Evolutionary conservation across 1,140 invertebrate species (phyloP), one percentile per base, ranked within the genome.

Genomic region (Papilio polyxenes): DNA sequence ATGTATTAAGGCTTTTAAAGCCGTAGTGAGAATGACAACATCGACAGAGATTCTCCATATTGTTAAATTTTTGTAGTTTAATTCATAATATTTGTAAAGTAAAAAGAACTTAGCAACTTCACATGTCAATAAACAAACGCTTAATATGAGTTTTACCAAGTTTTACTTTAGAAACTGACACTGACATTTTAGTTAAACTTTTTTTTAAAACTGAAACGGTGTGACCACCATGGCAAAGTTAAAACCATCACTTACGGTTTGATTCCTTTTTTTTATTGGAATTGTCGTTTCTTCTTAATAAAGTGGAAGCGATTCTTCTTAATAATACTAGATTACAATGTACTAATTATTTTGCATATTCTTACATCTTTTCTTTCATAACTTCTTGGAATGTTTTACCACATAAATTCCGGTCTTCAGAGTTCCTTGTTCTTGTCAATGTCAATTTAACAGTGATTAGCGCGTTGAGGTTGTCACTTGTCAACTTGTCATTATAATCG

Each of bases 1-100:
- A 31, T 6, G 82, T 81, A n/a, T 80, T 83, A 15, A 91, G 81
- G 48, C 83, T 89, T 75, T 85, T 86, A 72, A 91, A 87, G 4
- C 81, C 83, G 4, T 87, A 87, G 20, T 87, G 84, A 23, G 85
- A 82, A 48, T 91, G 89, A 76, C 89, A 91, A 75, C 89, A 89
- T 17, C 89, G 87, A 48, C 89, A 82, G 80, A 80, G 88, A 88
- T 89, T 82, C 56, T 80, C 79, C 56, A 83, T 82, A 53, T 40
- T 75, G 49, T 80, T 59, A 23, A 78, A 72, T 72, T 72, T 23
- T 15, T 15, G 11, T 72, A 72, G 62, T 72, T 51, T 81, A 81
- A 65, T 72, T 81, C 76, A 81, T 76, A 80, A 44, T 44, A 62
- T 44, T 82, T 40, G n/a, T 49, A 80, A 69, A 81, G 59, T 81